Base-by-base conservation (phyloP, 2,797 vertebrate genomes). In the Nyctalus aviator region DNA sequence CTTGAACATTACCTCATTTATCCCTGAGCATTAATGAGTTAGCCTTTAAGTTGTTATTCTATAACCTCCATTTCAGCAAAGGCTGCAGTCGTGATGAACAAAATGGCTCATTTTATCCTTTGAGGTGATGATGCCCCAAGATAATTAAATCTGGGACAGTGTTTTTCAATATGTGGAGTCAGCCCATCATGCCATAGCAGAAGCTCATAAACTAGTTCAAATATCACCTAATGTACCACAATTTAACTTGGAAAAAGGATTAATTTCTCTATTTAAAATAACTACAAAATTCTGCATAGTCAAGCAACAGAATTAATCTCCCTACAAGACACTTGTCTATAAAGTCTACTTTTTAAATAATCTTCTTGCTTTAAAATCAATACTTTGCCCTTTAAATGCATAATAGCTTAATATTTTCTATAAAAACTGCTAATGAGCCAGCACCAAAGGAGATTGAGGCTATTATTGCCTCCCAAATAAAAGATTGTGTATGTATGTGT, bases 51-150 rank as follows among this genome's bases (percentile, higher is more conserved):
- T 95, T 96, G 76, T 94, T 94, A 93, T 93, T 30, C 44, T 12
- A 81, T 95, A 96, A 95, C 91, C 91, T 97, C 68, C 46, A 93
- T 94, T 96, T 94, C 72, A 87, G 93, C 76, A 95, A 90, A 93
- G 72, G n/a, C 86, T 94, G 87, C 72, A 93, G 84, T 82, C 1
- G 10, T 85, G 4, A 35, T 94, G 89, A 84, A 82, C 48, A 96
- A 89, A 91, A 94, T 87, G 68, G 92, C 64, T 94, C 66, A 94
- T 94, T 95, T 96, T 92, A 94, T 79, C 53, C 91, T 75, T 46
- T 41, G 30, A 3, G 6, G 64, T 88, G 68, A 44, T 75, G 84
- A 82, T 91, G 77, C 57, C 69, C 84, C 89, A 50, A 96, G 73
- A 92, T 94, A 95, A 96, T 95, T 95, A 95, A 95, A 94, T 95